Percentiles rank a stretch among this genome's conserved stretches.
Evolutionary conservation across 2,113 vertebrate genomes (phyloP).

Genomic region (Hydropotes inermis): DNA sequence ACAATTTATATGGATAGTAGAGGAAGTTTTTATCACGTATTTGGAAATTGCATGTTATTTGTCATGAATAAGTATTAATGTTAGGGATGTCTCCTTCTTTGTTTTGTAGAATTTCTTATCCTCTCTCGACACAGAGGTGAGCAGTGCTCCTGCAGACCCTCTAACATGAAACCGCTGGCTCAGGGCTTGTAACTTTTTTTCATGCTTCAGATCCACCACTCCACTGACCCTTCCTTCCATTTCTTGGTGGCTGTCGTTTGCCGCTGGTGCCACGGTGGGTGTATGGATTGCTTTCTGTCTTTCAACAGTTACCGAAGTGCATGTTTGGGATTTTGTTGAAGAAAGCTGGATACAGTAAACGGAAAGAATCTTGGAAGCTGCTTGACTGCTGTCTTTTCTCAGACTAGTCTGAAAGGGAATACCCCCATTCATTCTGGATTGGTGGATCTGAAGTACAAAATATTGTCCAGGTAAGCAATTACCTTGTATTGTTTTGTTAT

Average conservation of each 20-base stretch:
- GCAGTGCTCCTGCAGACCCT: not conserved
- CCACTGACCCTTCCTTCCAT: conserved; percentile 72
- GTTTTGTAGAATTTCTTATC: conserved; percentile 1
- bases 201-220: conserved; percentile 84
- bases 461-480: conserved; percentile 86
- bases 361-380: conserved; percentile 83
- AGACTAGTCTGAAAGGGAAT: conserved; percentile 88
- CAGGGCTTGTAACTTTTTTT: conserved; percentile 66
- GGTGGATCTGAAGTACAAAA: conserved; percentile 87
- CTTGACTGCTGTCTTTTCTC: conserved; percentile 88
- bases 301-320: conserved; percentile 82
- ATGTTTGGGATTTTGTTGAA: conserved; percentile 85
- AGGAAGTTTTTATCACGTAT: not conserved
- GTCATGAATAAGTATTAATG: not conserved
- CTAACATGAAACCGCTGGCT: not conserved
- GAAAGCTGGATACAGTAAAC: conserved; percentile 85
- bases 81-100: not conserved
- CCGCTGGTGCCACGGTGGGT: conserved; percentile 77
- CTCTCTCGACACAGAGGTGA: not conserved
- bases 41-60: not conserved
- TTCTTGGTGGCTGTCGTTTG: conserved; percentile 55
- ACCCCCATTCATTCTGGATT: conserved; percentile 86
- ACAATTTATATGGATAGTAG: conserved; percentile 1
- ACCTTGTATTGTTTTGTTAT: conserved; percentile 79
- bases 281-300: conserved; percentile 83